Base-by-base conservation (phyloP, 1,140 invertebrate species). In the Drosophila dunni region DNA sequence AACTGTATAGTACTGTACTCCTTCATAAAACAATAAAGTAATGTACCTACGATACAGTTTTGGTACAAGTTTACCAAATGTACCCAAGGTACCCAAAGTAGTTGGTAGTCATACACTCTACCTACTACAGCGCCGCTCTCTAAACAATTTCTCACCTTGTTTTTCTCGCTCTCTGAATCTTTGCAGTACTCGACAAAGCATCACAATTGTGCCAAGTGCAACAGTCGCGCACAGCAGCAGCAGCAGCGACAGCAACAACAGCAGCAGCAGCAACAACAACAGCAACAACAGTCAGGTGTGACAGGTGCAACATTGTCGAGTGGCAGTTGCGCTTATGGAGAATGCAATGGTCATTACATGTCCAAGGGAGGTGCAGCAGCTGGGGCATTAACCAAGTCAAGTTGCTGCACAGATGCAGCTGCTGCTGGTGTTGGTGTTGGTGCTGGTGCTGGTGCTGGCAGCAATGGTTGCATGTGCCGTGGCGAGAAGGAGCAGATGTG, bases 141-240 rank as follows among this genome's bases (percentile, higher is more conserved):
- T 20, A 20, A 20, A 20, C 17, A 20, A 20, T 20, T 20, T 20
- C 17, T 33, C 11, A 38, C 34, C 38, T 10, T 9, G 15, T 5
- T 38, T 36, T 3, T 11, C 11, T 65, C 2, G 33, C 6, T 17
- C 7, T n/a, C 38, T 40, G 9, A 4, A 4, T 40, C 24, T 11
- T 68, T 77, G 29, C 61, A 88, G 79, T 88, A 80, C 64, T 83
- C 84, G 11, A 53, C 53, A 10, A 79, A 88, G 64, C 83, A 88
- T 48, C 84, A 88, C 46, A 89, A 89, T 50, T 88, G 83, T 70
- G 84, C 67, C 79, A 88, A 88, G 48, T 88, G 83, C 73, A 81
- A 79, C 65, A 80, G 73, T 54, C 80, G 79, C 36, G 84, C 77
- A 3, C 80, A 79, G 20, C 79, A 81, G 13, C 79, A 81, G 10